phyloP scores from a whole-genome alignment of 2,888 invertebrate species.

The Andrena marginata region DNA sequence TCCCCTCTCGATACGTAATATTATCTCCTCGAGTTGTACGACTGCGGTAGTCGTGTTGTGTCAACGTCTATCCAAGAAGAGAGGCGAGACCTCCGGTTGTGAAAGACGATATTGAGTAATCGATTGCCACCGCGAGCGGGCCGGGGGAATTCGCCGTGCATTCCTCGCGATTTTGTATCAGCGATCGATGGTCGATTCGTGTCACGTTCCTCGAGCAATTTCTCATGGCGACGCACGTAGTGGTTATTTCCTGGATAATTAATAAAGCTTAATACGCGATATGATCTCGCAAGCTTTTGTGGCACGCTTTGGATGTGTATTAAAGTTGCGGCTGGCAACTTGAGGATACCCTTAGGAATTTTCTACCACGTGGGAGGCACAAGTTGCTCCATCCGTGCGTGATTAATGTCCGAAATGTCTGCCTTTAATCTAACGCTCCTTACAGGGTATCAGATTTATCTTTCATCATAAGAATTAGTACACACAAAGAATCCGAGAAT shows the following conservation, averaged over 20 bases:
- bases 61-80: slow-evolving; percentile 57
- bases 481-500: too few species aligned
- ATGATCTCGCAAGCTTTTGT: background rate
- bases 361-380: too few species aligned
- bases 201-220: slow-evolving; percentile 14
- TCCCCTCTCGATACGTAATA: slow-evolving; percentile 59
- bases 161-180: slow-evolving; percentile 1
- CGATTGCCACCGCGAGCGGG: slow-evolving; percentile 51
- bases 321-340: too few species aligned
- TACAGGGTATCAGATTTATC: too few species aligned
- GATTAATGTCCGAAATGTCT: too few species aligned
- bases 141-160: slow-evolving; percentile 26
- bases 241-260: background rate
- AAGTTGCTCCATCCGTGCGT: too few species aligned
- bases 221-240: background rate
- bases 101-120: slow-evolving; percentile 72
- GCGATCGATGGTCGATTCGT: slow-evolving; percentile 13
- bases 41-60: slow-evolving; percentile 61
- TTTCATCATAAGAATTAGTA: too few species aligned
- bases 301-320: background rate
- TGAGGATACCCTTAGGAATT: too few species aligned
- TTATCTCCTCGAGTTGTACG: slow-evolving; percentile 63
- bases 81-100: slow-evolving; percentile 47
- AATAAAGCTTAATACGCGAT: slow-evolving; percentile 17
- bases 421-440: too few species aligned